A percentile compares a stretch with the other conserved stretches of the same genome.
phyloP scores from a whole-genome alignment of 2,113 vertebrate species.

The Nibea coibor region DNA sequence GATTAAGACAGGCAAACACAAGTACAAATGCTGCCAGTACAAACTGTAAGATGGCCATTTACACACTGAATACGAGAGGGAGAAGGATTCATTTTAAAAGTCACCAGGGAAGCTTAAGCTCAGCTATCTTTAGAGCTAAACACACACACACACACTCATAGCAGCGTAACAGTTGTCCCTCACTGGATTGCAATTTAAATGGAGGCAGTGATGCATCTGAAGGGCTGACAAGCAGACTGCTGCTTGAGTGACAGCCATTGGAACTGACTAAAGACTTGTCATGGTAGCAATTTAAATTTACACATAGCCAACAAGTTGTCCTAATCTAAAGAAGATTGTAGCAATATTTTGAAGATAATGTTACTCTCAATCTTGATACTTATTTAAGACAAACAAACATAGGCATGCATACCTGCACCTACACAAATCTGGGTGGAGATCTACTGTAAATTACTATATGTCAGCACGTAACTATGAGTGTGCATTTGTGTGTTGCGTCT shows the following conservation, averaged over 20 bases:
- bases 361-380: background rate
- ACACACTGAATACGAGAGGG: slow-evolving; percentile 22
- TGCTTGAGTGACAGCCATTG: slow-evolving; percentile 59
- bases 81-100: background rate
- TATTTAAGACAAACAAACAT: background rate
- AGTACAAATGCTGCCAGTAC: background rate
- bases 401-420: slow-evolving; percentile 8
- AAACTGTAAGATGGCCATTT: slow-evolving; percentile 4
- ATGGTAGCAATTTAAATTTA: slow-evolving; percentile 11
- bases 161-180: slow-evolving; percentile 16
- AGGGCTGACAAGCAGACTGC: slow-evolving; percentile 41
- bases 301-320: slow-evolving; percentile 1
- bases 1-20: background rate
- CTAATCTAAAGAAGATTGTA: background rate
- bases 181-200: slow-evolving; percentile 27
- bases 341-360: background rate
- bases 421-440: slow-evolving; percentile 27
- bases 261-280: slow-evolving; percentile 52
- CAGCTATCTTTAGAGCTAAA: slow-evolving; percentile 33
- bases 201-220: slow-evolving; percentile 49
- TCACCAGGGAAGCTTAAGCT: slow-evolving; percentile 3
- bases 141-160: background rate
- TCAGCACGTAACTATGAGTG: slow-evolving; percentile 11
- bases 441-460: slow-evolving; percentile 43
- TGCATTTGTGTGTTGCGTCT: slow-evolving; percentile 3